Evolutionary conservation across 2,888 invertebrate species (phyloP), one percentile per base, ranked within the genome.

Genomic region (Chloroclystis v-ata): DNA sequence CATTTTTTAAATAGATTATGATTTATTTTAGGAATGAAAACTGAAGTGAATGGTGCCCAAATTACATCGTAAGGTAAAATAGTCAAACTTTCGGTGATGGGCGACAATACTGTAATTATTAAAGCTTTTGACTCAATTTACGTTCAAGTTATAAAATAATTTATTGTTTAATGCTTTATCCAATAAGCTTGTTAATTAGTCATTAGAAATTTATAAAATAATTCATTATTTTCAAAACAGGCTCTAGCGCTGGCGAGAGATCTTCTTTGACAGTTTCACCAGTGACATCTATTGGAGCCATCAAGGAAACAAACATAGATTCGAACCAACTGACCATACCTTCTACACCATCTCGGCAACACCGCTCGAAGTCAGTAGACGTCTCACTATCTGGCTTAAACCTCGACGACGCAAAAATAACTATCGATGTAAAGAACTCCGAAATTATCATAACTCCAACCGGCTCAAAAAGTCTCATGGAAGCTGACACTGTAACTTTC

Each of bases 301-400:
- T 75, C 49, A 85, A 80, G 54, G 78, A 73, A 57, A 78, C 82
- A 4, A 49, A 47, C 49, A 33, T 61, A 4, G 86, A 84, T 12
- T 46, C 72, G 1, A 82, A 83, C 59, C 86, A 85, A 61, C 67
- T 86, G 0, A 72, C 75, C 52, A 69, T 83, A 9, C 86, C 86
- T 9, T 47, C 69, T 45, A 68, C 76, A 11, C 80, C 80, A 46
- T 73, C 78, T 26, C 78, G 87, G 49, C 89, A 89, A 54, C 78
- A 75, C 54, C 72, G 91, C 28, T 91, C 90, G 0, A 89, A 87
- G 69, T 91, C 90, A 0, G 87, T 90, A 1, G 90, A 90, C 52
- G 85, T 89, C 1, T 80, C 89, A 1, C 72, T 88, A 1, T 65
- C 78, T 1, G 77, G 77, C 1, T 56, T 86, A 3, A 72, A 67